Evolutionary conservation across 2,888 invertebrate species (phyloP), one percentile per base, ranked within the genome.

Genomic region (Lasiommata megera): DNA sequence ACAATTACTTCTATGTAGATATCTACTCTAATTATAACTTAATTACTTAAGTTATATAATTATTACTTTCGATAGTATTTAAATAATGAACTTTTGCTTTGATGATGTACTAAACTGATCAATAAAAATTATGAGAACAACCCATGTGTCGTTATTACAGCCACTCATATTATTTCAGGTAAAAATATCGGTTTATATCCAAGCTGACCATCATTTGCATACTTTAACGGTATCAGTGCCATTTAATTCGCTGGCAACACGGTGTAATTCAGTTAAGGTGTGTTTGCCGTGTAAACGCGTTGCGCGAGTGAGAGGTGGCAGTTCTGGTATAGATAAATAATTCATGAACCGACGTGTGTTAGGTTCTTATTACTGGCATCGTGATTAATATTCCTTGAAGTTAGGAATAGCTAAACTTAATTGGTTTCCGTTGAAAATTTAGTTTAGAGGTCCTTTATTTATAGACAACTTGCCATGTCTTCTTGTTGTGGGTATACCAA

Each of bases 251-350:
- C 23, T 43, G 23, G 23, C 12, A 28, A 43, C 43, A 43, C 23
- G 23, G 12, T 43, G 23, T 43, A 43, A 43, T 43, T 43, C 28
- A 23, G 43, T 43, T 43, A 43, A 23, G 12, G 43, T 12, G 11
- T 43, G 28, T 43, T 43, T 43, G 43, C 23, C 43, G 43, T 12
- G 43, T 43, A 43, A 43, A n/a, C 43, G 43, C 23, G 43, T 43
- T 28, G 23, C 23, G 28, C n/a, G 28, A 3, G 41, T 12, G 23
- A 43, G 12, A 28, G 43, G n/a, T 43, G 43, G 43, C n/a, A 41
- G n/a, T 28, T 23, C 23, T n/a, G 43, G 43, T 23, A 28, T 43
- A n/a, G n/a, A n/a, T n/a, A n/a, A n/a, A n/a, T n/a, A 43, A 43
- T 28, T n/a, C 43, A 43, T 43, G 43, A 43, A 43, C 8, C 12